phyloP scores from a whole-genome alignment of 1,140 invertebrate species.

The Melipona quadrifasciata region DNA sequence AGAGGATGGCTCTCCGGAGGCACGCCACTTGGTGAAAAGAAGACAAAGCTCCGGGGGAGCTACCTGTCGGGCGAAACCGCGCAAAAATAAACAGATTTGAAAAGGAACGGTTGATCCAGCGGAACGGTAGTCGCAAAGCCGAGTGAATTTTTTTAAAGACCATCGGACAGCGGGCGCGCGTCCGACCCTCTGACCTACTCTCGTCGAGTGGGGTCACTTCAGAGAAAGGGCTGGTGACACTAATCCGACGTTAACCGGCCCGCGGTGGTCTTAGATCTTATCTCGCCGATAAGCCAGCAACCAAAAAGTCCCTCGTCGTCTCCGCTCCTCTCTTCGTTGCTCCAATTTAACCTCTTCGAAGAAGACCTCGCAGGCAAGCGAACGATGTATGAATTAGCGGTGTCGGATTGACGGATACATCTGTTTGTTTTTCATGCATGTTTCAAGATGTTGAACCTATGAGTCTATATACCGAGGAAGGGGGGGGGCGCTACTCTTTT shows the following conservation, averaged over 20 bases:
- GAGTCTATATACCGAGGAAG: slow-evolving; percentile 22
- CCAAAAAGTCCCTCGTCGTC: background rate
- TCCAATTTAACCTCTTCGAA: background rate
- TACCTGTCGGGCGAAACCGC: slow-evolving; percentile 63
- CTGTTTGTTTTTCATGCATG: slow-evolving; percentile 24
- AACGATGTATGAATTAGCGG: background rate
- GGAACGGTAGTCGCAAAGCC: slow-evolving; percentile 52
- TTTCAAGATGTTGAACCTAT: slow-evolving; percentile 12
- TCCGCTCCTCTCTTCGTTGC: background rate
- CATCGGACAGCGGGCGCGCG: slow-evolving; percentile 56
- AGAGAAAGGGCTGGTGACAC: slow-evolving; percentile 64
- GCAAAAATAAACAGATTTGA: slow-evolving; percentile 74
- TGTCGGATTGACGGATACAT: background rate
- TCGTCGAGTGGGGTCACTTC: slow-evolving; percentile 50
- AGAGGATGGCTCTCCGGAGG: background rate
- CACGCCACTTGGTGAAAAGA: background rate
- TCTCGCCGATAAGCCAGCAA: slow-evolving; percentile 39
- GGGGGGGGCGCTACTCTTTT: background rate
- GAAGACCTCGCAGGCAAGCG: background rate
- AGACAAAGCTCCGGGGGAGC: background rate
- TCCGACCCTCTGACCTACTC: slow-evolving; percentile 65
- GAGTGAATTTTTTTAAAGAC: slow-evolving; percentile 36
- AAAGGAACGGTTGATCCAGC: slow-evolving; percentile 26
- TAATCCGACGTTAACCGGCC: slow-evolving; percentile 72
- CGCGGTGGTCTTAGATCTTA: slow-evolving; percentile 64